Conservation (phyloP, 23 tunicate species). For the Styela plicata region DNA sequence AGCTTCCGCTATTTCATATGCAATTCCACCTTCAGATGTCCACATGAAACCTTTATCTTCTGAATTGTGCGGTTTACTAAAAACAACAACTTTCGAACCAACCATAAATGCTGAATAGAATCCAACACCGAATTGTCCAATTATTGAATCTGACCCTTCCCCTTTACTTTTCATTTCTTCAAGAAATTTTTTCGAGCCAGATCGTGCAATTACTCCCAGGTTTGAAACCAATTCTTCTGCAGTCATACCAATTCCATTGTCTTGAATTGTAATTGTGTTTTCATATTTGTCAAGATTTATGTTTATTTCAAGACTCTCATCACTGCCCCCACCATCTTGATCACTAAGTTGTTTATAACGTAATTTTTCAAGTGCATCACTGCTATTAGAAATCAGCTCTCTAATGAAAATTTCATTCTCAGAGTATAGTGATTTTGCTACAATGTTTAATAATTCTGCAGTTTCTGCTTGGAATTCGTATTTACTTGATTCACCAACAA, state of each 20-base stretch:
- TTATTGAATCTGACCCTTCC: constrained; percentile 64
- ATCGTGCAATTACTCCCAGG: constrained; percentile 84
- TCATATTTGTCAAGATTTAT: constrained; percentile 69
- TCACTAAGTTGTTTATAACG: constrained; percentile 54
- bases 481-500: constrained; percentile 48
- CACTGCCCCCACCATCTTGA: constrained; percentile 23
- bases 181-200: constrained; percentile 85
- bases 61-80: constrained; percentile 64
- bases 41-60: constrained; percentile 77
- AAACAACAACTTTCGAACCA: constrained; percentile 81
- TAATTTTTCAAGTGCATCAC: constrained; percentile 88
- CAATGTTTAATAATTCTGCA: constrained; percentile 79
- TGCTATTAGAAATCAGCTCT: constrained; percentile 83
- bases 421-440: constrained; percentile 94
- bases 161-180: constrained; percentile 61
- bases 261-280: constrained; percentile 89
- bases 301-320: constrained; percentile 54
- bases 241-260: constrained; percentile 93
- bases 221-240: constrained; percentile 68
- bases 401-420: constrained; percentile 95
- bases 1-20: constrained; percentile 72
- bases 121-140: constrained; percentile 99
- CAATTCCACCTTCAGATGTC: constrained; percentile 84
- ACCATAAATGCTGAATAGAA: constrained; percentile 97
- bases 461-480: constrained; percentile 95